Evolutionary conservation across 2,888 invertebrate genomes (phyloP), one percentile per base, ranked within the genome.

Genomic region (Gonocerus acuteangulatus): DNA sequence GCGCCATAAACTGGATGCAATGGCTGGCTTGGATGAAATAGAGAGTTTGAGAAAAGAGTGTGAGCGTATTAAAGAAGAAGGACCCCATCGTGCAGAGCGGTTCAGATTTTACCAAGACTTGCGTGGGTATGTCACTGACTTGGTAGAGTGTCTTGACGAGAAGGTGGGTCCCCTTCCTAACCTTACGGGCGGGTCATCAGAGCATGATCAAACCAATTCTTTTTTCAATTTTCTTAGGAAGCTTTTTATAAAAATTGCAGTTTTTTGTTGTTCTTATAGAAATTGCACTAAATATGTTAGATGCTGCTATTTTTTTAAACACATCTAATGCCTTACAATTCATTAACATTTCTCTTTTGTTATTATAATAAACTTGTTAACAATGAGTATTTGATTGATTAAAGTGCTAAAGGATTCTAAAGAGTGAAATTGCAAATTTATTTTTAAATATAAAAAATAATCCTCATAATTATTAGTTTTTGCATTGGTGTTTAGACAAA

Each of bases 131-230:
- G 85, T 95, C 73, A 89, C 89, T 69, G 95, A 96, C 82, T 85
- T 96, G 76, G 85, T 96, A 74, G 96, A 97, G 80, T 97, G 96
- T 79, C 82, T 96, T 71, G 92, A 95, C 75, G 94, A 95, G 79
- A 97, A 97, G 87, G 92, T 95, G 69, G 69, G 70, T 69, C 67
- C 62, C 65, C 61, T 62, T 62, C 60, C 44, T 57, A 56, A 39
- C 54, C 36, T 59, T 32, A 51, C 59, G 63, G 63, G 56, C 48
- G 61, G 63, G 61, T 42, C 39, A 42, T 47, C 22, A 36, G 34
- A 32, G 48, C 34, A 48, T 59, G 36, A 59, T 59, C 48, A 59
- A 48, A 59, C 59, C 23, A 48, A 19, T 47, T 9, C 1, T 2
- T 54, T 19, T 52, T 51, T 27, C 18, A 21, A 32, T 3, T 49